These are phyloP conservation scores for Beroe forskalii DNA, from an alignment of 37 sponge, comb jelly and placozoan species.

Conservation along the genomic window DNA sequence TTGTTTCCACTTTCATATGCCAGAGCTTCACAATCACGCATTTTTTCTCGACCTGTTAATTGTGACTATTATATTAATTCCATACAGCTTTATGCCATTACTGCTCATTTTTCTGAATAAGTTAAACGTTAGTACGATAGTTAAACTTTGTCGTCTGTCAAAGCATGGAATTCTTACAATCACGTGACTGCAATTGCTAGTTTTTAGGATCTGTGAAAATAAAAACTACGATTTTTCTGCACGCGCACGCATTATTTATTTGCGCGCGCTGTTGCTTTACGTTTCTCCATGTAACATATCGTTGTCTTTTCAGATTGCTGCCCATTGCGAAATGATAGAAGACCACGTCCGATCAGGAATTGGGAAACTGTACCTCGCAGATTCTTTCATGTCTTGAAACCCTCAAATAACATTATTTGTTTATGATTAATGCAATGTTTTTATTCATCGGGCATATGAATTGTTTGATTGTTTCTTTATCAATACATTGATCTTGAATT, in stretches of 20 bases:
- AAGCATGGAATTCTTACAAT: background rate
- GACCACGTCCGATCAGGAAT: slow-evolving; percentile 37
- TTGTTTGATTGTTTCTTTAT: background rate
- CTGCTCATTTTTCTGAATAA: too few species aligned
- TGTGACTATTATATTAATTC: too few species aligned
- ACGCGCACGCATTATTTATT: background rate
- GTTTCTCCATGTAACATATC: too few species aligned
- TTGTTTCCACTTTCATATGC: too few species aligned
- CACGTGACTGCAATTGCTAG: background rate
- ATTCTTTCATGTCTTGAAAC: slow-evolving; percentile 46
- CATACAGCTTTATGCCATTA: too few species aligned
- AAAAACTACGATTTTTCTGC: background rate
- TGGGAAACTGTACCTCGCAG: slow-evolving; percentile 53
- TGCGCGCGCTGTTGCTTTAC: background rate
- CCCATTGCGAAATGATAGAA: slow-evolving; percentile 49
- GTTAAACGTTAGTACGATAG: too few species aligned
- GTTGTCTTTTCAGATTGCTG: background rate
- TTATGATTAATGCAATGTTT: background rate
- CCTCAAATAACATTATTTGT: background rate
- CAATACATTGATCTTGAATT: background rate
- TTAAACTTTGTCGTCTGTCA: too few species aligned
- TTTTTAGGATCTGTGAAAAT: background rate
- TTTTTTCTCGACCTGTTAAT: too few species aligned
- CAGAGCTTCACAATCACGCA: too few species aligned
- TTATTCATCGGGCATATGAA: background rate